Conservation (phyloP, 1,140 invertebrate genomes). For the Papilio polyxenes region DNA sequence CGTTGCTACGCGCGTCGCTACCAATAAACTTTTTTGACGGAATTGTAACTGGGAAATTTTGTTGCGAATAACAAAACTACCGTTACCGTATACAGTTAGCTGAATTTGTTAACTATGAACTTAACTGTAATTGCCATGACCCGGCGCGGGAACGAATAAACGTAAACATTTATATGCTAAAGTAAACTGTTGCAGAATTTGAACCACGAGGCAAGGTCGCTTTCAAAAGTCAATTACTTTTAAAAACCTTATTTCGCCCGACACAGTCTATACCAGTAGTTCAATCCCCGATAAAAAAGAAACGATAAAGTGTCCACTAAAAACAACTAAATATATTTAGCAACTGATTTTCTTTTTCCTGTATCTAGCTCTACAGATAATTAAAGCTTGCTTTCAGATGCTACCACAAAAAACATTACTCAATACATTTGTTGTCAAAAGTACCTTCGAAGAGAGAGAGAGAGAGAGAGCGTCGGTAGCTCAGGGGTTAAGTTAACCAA, state of each 20-base stretch:
- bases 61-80: slow-evolving; percentile 15
- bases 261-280: slow-evolving; percentile 42
- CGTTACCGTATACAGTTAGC: slow-evolving; percentile 1
- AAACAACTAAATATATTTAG: too few species aligned
- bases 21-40: slow-evolving; percentile 16
- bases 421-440: too few species aligned
- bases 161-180: slow-evolving; percentile 33
- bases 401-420: too few species aligned
- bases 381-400: too few species aligned
- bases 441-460: too few species aligned
- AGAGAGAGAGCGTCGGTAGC: too few species aligned
- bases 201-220: slow-evolving; percentile 32
- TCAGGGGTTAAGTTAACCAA: too few species aligned
- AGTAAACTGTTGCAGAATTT: slow-evolving; percentile 35
- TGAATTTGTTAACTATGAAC: slow-evolving; percentile 35
- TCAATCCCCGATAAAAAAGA: slow-evolving; percentile 38
- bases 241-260: slow-evolving; percentile 43
- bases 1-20: background rate
- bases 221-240: slow-evolving; percentile 54
- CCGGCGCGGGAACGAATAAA: slow-evolving; percentile 10
- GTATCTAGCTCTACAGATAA: too few species aligned
- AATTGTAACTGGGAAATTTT: slow-evolving; percentile 20
- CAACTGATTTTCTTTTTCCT: too few species aligned
- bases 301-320: background rate
- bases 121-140: slow-evolving; percentile 11